A percentile compares a stretch with the other conserved stretches of the same genome.
These are phyloP conservation scores for Tricholaema leucomelas DNA, from an alignment of 2,113 vertebrate genomes.

Conservation along the genomic window DNA sequence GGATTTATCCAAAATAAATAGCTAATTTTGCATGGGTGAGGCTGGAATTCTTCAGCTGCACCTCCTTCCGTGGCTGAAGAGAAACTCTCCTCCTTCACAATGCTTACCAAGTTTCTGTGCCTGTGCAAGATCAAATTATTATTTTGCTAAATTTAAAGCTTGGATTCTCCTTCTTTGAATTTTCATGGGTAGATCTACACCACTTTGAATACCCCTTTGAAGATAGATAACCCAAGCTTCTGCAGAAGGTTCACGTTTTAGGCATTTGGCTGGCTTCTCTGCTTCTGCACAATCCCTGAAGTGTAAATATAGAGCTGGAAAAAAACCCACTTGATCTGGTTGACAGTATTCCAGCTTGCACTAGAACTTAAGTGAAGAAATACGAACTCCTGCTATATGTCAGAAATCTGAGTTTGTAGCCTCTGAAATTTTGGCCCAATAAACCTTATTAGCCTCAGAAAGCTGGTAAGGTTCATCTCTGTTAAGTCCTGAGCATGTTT, in stretches of 20 bases:
- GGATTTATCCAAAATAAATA: slow-evolving; percentile 39
- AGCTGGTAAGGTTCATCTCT: neutral
- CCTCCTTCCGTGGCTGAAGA: neutral
- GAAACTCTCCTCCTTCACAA: fast-evolving
- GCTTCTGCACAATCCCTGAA: slow-evolving; percentile 18
- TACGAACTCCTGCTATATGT: neutral
- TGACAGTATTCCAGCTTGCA: neutral
- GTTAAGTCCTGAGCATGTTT: neutral
- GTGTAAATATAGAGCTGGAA: slow-evolving; percentile 51
- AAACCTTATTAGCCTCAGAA: neutral
- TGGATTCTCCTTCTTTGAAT: neutral
- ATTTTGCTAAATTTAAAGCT: neutral
- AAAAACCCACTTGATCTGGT: slow-evolving; percentile 26
- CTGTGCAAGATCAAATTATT: neutral
- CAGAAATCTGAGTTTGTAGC: neutral
- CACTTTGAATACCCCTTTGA: neutral
- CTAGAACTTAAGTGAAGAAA: slow-evolving; percentile 2
- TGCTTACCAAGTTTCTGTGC: neutral
- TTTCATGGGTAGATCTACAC: neutral
- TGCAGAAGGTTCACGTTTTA: neutral
- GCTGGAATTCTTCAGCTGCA: neutral
- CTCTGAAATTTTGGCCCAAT: slow-evolving; percentile 1
- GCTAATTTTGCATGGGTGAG: neutral
- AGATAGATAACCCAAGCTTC: neutral
- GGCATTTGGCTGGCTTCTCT: neutral